Conservation (phyloP, 2,113 vertebrate genomes). For the Melanerpes formicivorus region DNA sequence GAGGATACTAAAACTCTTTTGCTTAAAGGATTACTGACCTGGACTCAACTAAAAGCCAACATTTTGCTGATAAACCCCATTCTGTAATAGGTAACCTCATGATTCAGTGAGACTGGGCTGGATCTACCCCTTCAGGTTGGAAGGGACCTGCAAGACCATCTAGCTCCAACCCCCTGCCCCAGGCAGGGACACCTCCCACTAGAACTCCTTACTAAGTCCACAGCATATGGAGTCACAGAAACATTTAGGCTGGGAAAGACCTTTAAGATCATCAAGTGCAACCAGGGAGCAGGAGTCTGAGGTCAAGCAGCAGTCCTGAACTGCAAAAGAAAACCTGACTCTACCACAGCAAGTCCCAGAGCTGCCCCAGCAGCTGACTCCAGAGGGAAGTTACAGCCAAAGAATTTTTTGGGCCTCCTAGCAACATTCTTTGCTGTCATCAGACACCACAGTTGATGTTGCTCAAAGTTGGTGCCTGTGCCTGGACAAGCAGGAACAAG, state of each 20-base stretch:
- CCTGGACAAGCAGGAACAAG: constrained; percentile 43
- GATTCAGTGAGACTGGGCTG: background rate
- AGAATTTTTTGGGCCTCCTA: constrained; percentile 43
- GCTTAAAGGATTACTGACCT: background rate
- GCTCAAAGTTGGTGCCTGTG: constrained; percentile 3
- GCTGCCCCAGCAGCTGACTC: background rate
- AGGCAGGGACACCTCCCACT: too few species aligned
- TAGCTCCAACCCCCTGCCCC: too few species aligned
- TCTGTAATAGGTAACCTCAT: background rate
- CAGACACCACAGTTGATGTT: constrained; percentile 31
- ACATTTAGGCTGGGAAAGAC: too few species aligned
- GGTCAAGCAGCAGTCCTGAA: background rate
- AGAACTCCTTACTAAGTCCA: too few species aligned
- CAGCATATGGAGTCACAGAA: too few species aligned
- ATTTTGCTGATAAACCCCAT: background rate
- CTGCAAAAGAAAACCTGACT: background rate
- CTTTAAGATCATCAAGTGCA: too few species aligned
- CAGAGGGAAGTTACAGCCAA: background rate
- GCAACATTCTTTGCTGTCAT: constrained; percentile 53
- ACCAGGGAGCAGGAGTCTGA: background rate
- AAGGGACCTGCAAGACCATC: too few species aligned
- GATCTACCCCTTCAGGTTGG: background rate
- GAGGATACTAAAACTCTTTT: background rate
- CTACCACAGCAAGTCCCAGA: background rate
- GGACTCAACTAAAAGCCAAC: background rate